These are phyloP conservation scores for Mormyrus iriodes DNA, from an alignment of 2,113 vertebrate genomes.

Conservation along the genomic window DNA sequence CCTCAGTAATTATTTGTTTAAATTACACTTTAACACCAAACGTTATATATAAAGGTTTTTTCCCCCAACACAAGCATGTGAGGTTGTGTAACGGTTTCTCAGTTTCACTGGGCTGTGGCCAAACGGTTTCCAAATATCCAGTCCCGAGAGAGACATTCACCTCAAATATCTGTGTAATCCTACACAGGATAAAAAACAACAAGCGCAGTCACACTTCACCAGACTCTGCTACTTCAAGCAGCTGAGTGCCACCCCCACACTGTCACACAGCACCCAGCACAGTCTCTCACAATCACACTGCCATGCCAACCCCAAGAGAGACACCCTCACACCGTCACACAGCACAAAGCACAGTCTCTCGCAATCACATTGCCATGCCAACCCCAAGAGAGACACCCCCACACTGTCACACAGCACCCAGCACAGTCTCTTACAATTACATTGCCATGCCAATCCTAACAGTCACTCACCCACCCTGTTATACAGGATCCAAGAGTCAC, in stretches of 20 bases:
- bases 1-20: background rate
- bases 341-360: background rate
- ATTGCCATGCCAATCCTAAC: background rate
- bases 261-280: background rate
- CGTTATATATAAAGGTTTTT: background rate
- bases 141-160: conserved; percentile 6
- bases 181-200: background rate
- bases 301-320: background rate
- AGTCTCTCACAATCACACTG: background rate
- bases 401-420: background rate
- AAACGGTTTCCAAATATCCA: background rate
- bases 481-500: background rate
- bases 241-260: background rate
- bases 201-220: background rate
- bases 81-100: background rate
- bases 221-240: background rate
- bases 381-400: background rate
- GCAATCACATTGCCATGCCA: background rate
- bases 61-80: background rate
- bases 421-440: background rate
- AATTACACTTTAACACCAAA: background rate
- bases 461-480: background rate
- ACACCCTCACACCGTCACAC: background rate
- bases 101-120: background rate
- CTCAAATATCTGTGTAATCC: background rate